These are phyloP conservation scores for Lophius americanus DNA, from an alignment of 2,797 vertebrate genomes.

Conservation along the genomic window DNA sequence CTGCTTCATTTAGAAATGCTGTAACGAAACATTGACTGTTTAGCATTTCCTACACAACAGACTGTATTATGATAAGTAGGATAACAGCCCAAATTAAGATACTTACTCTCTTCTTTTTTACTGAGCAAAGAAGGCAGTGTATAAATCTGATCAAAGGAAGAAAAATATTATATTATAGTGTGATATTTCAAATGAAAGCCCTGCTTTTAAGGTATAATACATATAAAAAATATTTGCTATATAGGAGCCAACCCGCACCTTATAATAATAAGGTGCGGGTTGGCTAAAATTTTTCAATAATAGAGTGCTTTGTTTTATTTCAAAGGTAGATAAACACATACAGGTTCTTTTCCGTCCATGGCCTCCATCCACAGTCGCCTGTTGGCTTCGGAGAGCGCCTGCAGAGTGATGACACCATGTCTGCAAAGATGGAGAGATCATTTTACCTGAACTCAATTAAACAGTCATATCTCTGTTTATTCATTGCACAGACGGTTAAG, in stretches of 20 bases:
- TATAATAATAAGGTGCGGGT: too few species aligned
- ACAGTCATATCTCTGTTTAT: background rate
- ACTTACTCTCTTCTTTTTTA: constrained; percentile 99
- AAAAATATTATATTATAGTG: background rate
- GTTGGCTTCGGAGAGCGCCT: constrained; percentile 95
- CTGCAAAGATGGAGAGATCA: constrained; percentile 69
- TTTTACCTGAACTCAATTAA: constrained; percentile 3
- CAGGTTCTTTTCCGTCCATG: constrained; percentile 99
- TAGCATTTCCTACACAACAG: background rate
- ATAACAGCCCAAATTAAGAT: background rate
- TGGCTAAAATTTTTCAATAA: background rate
- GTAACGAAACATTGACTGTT: constrained; percentile 36
- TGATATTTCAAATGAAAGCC: background rate
- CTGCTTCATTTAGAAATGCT: constrained; percentile 96
- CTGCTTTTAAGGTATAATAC: background rate
- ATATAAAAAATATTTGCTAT: background rate
- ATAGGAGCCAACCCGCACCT: too few species aligned
- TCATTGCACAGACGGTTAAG: background rate
- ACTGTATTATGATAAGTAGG: background rate
- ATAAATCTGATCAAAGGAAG: constrained; percentile 87
- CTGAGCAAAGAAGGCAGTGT: constrained; percentile 95
- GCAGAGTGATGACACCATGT: constrained; percentile 94
- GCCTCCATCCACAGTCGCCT: constrained; percentile 97
- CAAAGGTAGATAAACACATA: constrained; percentile 63
- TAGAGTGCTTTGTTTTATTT: background rate